A percentile compares a stretch with the other conserved stretches of the same genome.
Evolutionary conservation across 1,140 invertebrate genomes (phyloP).

Genomic region (Anagrus nilaparvatae): DNA sequence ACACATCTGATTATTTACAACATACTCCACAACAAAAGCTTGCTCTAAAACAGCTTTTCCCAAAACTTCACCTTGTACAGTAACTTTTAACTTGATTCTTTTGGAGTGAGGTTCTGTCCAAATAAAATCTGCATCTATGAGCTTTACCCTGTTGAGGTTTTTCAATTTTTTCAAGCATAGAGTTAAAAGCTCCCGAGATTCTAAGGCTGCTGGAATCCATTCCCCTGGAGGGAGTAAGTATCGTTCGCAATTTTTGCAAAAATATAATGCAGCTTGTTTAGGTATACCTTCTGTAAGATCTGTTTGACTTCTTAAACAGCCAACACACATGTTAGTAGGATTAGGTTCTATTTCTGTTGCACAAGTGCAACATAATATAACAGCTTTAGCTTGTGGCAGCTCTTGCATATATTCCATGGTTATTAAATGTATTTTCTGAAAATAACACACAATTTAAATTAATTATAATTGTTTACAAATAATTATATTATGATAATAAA

Average conservation of each 20-base stretch:
- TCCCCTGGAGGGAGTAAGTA: constrained; percentile 89
- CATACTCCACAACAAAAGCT: constrained; percentile 90
- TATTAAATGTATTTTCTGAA: too few species aligned
- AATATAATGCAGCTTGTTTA: constrained; percentile 82
- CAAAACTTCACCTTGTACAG: constrained; percentile 90
- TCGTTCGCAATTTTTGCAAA: constrained; percentile 86
- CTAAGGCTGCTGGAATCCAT: constrained; percentile 82
- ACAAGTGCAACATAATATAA: constrained; percentile 65
- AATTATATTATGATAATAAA: too few species aligned
- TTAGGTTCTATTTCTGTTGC: constrained; percentile 81
- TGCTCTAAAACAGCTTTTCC: constrained; percentile 77
- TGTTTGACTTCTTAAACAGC: constrained; percentile 78
- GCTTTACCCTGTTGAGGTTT: constrained; percentile 77
- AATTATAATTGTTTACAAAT: too few species aligned
- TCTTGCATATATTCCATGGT: too few species aligned
- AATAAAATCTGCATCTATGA: constrained; percentile 93
- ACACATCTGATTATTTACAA: constrained; percentile 89
- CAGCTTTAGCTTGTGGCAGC: constrained; percentile 23
- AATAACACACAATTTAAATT: too few species aligned
- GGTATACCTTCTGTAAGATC: constrained; percentile 96
- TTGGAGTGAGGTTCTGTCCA: constrained; percentile 99
- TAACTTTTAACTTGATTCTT: constrained; percentile 91
- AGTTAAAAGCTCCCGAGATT: constrained; percentile 86
- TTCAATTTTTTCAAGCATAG: constrained; percentile 92
- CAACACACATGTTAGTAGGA: constrained; percentile 94